phyloP scores from a whole-genome alignment of 2,113 vertebrate species.

The Peucedramus taeniatus region DNA sequence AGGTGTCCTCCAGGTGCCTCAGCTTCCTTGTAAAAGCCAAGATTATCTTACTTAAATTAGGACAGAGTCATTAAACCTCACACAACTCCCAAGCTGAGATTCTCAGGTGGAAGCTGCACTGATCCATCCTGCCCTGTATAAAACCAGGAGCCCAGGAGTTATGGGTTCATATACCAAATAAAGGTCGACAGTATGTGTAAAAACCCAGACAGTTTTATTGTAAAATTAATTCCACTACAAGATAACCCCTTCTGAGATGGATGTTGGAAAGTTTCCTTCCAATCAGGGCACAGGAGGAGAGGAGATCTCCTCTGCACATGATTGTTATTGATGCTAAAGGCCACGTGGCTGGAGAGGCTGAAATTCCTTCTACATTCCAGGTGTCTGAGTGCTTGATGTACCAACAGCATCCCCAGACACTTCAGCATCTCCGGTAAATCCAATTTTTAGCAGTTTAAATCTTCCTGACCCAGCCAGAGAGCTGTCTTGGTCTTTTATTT shows the following conservation, averaged over 20 bases:
- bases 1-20: background rate
- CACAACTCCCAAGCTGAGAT: background rate
- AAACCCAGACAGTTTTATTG: background rate
- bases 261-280: background rate
- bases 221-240: background rate
- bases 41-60: background rate
- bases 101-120: background rate
- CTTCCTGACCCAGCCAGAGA: background rate
- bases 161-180: background rate
- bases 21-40: background rate
- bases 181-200: background rate
- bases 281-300: background rate
- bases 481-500: background rate
- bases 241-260: background rate
- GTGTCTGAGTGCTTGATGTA: accelerated
- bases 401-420: background rate
- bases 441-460: background rate
- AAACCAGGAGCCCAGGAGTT: background rate
- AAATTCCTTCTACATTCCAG: background rate
- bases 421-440: background rate
- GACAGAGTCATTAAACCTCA: background rate
- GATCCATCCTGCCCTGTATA: background rate
- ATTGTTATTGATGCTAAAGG: background rate
- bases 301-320: background rate
- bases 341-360: background rate